A percentile compares a stretch with the other conserved stretches of the same genome.
phyloP scores from a whole-genome alignment of 2,797 vertebrate genomes.

The Myotis planiceps region DNA sequence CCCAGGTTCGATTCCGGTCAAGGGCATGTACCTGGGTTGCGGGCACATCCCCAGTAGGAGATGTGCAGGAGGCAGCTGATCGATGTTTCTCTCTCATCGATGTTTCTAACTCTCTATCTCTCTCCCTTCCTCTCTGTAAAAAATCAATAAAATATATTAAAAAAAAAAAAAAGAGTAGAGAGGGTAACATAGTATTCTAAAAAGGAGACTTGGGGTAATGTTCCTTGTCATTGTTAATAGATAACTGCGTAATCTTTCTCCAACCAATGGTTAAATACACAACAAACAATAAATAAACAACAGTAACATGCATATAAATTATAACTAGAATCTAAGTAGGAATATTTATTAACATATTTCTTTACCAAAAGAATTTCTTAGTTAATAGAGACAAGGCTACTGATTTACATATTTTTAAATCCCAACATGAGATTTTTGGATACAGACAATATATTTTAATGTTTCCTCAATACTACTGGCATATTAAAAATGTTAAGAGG shows the following conservation, averaged over 20 bases:
- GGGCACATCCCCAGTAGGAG: no score
- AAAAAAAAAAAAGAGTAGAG: background rate
- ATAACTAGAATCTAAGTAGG: background rate
- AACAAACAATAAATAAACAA: background rate
- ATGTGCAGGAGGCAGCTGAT: no score
- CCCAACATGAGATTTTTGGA: background rate
- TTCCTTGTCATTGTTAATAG: background rate
- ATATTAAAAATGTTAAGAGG: background rate
- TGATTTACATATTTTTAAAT: constrained; percentile 15
- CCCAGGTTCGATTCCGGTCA: no score
- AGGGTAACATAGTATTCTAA: background rate
- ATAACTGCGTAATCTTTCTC: background rate
- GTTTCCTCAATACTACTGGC: background rate
- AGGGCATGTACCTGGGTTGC: no score
- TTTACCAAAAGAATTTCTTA: background rate
- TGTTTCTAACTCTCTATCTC: no score
- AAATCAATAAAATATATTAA: no score
- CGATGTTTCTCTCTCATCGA: no score
- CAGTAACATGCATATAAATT: background rate
- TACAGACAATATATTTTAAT: constrained; percentile 12
- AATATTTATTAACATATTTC: background rate
- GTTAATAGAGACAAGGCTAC: background rate
- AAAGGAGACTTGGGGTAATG: background rate
- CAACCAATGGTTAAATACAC: background rate
- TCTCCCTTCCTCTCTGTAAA: no score